phyloP scores from a whole-genome alignment of 2,113 vertebrate species.

The Cynopterus brachyotis region DNA sequence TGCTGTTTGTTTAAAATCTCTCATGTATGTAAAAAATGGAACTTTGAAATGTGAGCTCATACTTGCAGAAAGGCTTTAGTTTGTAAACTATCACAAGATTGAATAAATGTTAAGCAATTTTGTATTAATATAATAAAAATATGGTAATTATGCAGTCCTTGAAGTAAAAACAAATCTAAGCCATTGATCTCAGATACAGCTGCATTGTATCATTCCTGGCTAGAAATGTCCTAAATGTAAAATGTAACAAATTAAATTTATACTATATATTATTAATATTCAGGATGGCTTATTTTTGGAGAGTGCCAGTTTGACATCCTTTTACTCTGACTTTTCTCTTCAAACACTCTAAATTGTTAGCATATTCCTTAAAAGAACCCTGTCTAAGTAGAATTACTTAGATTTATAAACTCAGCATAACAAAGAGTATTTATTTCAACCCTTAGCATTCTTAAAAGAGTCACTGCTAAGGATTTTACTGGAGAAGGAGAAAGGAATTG shows the following conservation, averaged over 20 bases:
- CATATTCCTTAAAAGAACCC: neutral
- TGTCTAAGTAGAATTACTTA: neutral
- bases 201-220: neutral
- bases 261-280: neutral
- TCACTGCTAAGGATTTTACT: constrained; percentile 19
- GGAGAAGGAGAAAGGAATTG: neutral
- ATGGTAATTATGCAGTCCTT: neutral
- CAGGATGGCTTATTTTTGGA: neutral
- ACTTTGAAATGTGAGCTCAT: neutral
- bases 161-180: neutral
- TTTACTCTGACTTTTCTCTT: neutral
- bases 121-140: neutral
- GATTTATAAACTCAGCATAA: neutral
- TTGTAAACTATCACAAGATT: neutral
- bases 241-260: neutral
- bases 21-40: neutral
- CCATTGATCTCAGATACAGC: neutral
- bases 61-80: neutral
- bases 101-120: constrained; percentile 1
- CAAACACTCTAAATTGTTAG: neutral
- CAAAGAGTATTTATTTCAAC: constrained; percentile 4
- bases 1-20: neutral
- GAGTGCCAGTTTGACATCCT: neutral
- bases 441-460: neutral
- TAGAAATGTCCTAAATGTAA: neutral